Base-by-base conservation (phyloP, 1,140 invertebrate genomes). In the Probaryconus sp. region DNA sequence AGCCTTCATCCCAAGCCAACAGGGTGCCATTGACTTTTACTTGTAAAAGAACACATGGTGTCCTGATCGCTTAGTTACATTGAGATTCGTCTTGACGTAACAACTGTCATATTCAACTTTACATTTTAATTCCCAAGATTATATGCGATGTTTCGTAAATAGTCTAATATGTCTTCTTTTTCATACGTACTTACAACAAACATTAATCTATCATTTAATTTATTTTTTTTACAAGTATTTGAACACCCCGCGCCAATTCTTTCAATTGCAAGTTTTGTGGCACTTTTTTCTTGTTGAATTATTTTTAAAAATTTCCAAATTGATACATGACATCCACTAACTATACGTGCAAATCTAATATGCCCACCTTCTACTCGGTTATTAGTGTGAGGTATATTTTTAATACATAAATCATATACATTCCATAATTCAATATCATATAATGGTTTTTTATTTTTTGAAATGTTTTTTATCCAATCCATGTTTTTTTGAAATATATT, bases 401-500 rank as follows among this genome's bases (percentile, higher is more conserved):
- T 11, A 13, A 18, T 21, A 9, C 5, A 28, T 1, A 24, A 7
- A 1, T 50, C 35, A 16, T 63, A 63, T 24, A 48, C 35, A 28
- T 64, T 64, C 68, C 58, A 71, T 4, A 56, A 14, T 13, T 47
- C 20, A 13, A 47, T 33, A 0, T 18, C 5, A 33, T 38, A 71
- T 35, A 26, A 16, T 38, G 68, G 50, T 16, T 21, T 1, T 56
- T 13, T 40, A 14, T 18, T 17, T 48, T 20, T 56, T 37, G 5
- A 21, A n/a, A 20, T 11, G 20, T 14, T 31, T 30, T 26, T 14
- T 6, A 5, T n/a, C 68, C 61, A 30, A 72, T 67, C 51, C 45
- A 72, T 1, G 20, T 67, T n/a, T 10, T 63, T 37, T 72, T 37
- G 24, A 72, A 65, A 50, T 65, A 72, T n/a, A 1, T 10, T 9